Evolutionary conservation across 2,113 vertebrate genomes (phyloP).

Genomic region (Pyrgilauda ruficollis): DNA sequence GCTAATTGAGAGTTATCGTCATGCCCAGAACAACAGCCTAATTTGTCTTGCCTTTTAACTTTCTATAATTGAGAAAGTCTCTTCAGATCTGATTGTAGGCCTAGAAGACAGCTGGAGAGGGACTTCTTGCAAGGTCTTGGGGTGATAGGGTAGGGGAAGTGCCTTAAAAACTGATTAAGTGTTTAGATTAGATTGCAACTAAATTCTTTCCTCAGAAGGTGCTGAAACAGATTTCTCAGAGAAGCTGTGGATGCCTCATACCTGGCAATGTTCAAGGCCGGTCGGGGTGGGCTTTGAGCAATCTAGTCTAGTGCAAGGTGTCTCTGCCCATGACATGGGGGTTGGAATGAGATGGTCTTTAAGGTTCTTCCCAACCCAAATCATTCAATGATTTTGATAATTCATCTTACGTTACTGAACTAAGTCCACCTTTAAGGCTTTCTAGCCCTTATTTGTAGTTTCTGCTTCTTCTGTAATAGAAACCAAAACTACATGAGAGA

Average conservation of each 20-base stretch:
- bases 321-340: rapidly evolving
- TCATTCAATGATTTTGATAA: neutral
- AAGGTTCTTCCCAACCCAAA: neutral
- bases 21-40: neutral
- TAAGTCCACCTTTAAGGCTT: neutral
- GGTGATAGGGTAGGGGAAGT: neutral
- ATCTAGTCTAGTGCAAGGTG: neutral
- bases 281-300: neutral
- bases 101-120: neutral
- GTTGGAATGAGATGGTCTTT: neutral
- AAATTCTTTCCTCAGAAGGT: neutral
- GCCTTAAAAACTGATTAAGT: neutral
- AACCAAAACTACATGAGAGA: neutral
- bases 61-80: neutral
- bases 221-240: neutral
- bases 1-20: neutral
- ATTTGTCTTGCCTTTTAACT: neutral
- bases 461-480: neutral
- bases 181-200: neutral
- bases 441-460: neutral
- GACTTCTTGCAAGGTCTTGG: neutral
- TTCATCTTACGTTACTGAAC: neutral
- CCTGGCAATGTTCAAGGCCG: neutral
- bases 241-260: neutral
- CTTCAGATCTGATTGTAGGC: neutral